phyloP scores from a whole-genome alignment of 2,113 vertebrate genomes.

The Nanger granti region DNA sequence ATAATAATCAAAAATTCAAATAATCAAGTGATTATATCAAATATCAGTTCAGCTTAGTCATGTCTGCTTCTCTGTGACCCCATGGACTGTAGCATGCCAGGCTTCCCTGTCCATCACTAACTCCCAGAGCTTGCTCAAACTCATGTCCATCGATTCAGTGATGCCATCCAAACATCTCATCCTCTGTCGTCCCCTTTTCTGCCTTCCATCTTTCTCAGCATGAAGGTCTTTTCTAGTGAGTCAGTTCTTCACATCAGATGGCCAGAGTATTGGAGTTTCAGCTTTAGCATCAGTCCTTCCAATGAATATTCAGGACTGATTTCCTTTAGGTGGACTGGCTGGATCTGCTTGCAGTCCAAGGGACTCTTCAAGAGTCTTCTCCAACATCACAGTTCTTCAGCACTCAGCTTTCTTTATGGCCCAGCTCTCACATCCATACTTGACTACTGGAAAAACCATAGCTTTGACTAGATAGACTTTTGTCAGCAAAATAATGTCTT shows the following conservation, averaged over 20 bases:
- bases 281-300: not conserved
- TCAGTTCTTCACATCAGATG: not conserved
- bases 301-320: not conserved
- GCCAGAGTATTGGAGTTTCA: not conserved
- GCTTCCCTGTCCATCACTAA: not conserved
- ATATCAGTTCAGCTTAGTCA: not conserved
- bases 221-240: not conserved
- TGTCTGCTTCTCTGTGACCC: not conserved
- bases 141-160: not conserved
- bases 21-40: not conserved
- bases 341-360: not conserved
- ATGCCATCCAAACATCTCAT: not conserved
- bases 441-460: not conserved
- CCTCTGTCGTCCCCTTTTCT: not conserved
- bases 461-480: not conserved
- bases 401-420: not conserved
- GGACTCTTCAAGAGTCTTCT: not conserved
- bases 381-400: not conserved
- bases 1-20: not conserved
- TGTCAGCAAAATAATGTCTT: not conserved
- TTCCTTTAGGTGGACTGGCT: not conserved
- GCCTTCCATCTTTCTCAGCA: not conserved
- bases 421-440: not conserved
- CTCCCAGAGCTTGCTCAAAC: not conserved
- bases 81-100: not conserved